Conservation (phyloP, 1,140 invertebrate species). For the Sarcophaga peregrina region DNA sequence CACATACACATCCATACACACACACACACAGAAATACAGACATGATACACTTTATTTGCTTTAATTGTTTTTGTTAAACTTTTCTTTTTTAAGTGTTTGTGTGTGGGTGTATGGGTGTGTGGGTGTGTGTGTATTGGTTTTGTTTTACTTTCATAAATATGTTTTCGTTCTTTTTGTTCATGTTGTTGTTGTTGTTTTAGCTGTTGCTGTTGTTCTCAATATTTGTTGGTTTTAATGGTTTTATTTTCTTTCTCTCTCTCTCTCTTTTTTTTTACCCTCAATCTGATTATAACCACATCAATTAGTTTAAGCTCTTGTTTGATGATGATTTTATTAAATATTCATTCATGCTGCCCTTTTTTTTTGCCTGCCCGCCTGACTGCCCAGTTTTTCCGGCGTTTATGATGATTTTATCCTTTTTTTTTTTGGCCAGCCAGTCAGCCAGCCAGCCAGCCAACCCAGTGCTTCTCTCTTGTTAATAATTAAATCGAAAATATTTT, state of each 20-base stretch:
- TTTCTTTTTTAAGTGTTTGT: neutral
- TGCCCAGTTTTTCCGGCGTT: too few species aligned
- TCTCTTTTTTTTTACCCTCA: neutral
- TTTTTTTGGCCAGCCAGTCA: too few species aligned
- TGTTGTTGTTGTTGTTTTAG: neutral
- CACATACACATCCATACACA: neutral
- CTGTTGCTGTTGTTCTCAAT: neutral
- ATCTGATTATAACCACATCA: slow-evolving; percentile 21
- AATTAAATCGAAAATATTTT: too few species aligned
- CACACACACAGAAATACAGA: neutral
- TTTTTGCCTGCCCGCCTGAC: too few species aligned
- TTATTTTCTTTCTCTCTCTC: neutral
- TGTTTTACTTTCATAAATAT: too few species aligned
- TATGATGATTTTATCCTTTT: too few species aligned
- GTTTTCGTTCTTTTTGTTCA: too few species aligned
- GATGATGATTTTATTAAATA: slow-evolving; percentile 15
- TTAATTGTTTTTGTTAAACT: neutral
- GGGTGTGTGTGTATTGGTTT: too few species aligned
- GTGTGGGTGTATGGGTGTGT: neutral
- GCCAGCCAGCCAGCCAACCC: too few species aligned
- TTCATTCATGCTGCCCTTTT: neutral
- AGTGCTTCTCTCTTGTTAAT: too few species aligned
- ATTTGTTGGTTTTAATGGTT: neutral
- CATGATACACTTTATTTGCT: neutral
- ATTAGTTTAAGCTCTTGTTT: slow-evolving; percentile 18